Evolutionary conservation across 1,140 invertebrate species (phyloP), one percentile per base, ranked within the genome.

Genomic region (Goniozus legneri): DNA sequence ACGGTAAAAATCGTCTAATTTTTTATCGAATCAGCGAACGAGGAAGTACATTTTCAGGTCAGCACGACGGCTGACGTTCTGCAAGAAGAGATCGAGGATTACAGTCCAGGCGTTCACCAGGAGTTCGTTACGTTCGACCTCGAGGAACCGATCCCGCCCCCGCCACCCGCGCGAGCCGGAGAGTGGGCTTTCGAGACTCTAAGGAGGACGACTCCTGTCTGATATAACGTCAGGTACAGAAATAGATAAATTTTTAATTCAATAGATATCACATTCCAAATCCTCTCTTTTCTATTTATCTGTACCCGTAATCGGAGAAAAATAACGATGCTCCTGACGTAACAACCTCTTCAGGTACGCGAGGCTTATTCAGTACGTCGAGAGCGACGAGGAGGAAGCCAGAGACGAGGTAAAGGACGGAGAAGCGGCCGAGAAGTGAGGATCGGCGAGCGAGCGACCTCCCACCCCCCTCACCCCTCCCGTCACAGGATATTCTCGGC

Each of bases 11-110:
- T n/a, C n/a, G n/a, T n/a, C n/a, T n/a, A n/a, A n/a, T n/a, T n/a
- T n/a, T n/a, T n/a, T n/a, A n/a, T n/a, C n/a, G n/a, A n/a, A n/a
- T n/a, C n/a, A n/a, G n/a, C n/a, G n/a, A n/a, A n/a, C n/a, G n/a
- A 27, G 10, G 10, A 27, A 4, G 24, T 4, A 10, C 40, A 52
- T 54, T 60, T 57, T 21, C 52, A 74, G 63, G 71, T 81, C 20
- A 78, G 79, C 44, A 79, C 79, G n/a, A 78, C 79, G 45, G 77
- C 75, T 13, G 78, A 80, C 59, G 73, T 79, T 40, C 64, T 77
- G 39, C 70, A 73, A 13, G 67, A 75, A 21, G 32, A 33, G 13
- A 13, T 4, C 3, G 8, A 33, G 32, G 70, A 80, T 35, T 75
- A 69, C 52, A 67, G 73, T 47, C 62, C 64, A 22, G 60, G 62